Base-by-base conservation (phyloP, 2,888 invertebrate species). In the Drosophila glabriapex region DNA sequence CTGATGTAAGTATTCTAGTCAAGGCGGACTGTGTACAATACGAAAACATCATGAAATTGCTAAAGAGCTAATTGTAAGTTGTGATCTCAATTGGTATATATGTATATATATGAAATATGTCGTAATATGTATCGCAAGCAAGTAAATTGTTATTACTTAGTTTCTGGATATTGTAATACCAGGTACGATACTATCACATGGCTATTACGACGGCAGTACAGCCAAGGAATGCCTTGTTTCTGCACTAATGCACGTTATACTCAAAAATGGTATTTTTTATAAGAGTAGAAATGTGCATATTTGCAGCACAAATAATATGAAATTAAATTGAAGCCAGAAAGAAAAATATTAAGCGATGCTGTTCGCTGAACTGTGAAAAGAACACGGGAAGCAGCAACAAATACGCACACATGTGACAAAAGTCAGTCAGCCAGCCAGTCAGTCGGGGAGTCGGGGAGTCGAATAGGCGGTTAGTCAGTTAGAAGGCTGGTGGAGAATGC, bases 251-350 rank as follows among this genome's bases (percentile, higher is more conserved):
- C 68, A 37, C 12, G 33, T 37, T n/a, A 9, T n/a, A n/a, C 14
- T 55, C 2, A 19, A n/a, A 39, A 6, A 28, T 14, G 14, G 4
- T 49, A 28, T 49, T 39, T 46, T 61, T 22, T 58, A 53, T 66
- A 46, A 35, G n/a, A 25, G 4, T 37, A 16, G 33, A 28, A 53
- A 14, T 53, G 28, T 54, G 54, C 31, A 35, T 22, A 50, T 73
- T 52, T 70, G 67, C 50, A 67, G 71, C 71, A 72, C 62, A 75
- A 78, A 90, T 82, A 82, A 86, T 76, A 89, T 85, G 84, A 82
- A 90, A 89, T 89, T 78, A 80, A 89, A 86, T 87, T 89, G 74
- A 72, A 73, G 68, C 62, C 39, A 71, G 74, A 68, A 71, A 69
- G 50, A 71, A 69, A 73, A 74, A 73, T 65, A 61, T 63, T 64